Percentiles rank a stretch among this genome's conserved stretches.
These are phyloP conservation scores for Hydrotaea cyrtoneurina DNA, from an alignment of 2,888 invertebrate species.

Conservation along the genomic window DNA sequence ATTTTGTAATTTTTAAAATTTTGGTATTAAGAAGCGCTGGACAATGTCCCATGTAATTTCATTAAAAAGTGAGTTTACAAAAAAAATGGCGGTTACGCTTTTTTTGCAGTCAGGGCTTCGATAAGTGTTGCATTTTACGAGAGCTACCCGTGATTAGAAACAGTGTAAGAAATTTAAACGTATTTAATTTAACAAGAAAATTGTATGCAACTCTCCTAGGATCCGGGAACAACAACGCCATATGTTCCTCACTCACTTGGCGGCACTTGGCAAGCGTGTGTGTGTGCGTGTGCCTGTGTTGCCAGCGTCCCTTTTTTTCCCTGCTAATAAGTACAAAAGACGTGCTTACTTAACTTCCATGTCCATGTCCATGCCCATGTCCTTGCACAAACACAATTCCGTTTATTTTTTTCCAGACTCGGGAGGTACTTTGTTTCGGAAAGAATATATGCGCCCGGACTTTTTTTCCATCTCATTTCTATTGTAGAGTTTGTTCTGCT, in stretches of 20 bases:
- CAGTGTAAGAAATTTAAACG: slow-evolving; percentile 27
- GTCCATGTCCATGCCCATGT: no score
- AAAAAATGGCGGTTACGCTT: no score
- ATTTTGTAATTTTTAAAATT: no score
- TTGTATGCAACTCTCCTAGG: slow-evolving; percentile 56
- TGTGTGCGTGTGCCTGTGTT: slow-evolving; percentile 13
- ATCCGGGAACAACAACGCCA: slow-evolving; percentile 30
- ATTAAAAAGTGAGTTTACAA: no score
- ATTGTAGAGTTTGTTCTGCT: slow-evolving; percentile 34
- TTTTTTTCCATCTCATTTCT: slow-evolving; percentile 6
- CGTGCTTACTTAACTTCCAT: slow-evolving; percentile 59
- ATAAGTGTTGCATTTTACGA: background rate
- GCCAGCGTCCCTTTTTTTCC: slow-evolving; percentile 10
- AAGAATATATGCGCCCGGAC: background rate
- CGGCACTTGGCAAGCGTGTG: background rate
- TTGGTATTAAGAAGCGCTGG: no score
- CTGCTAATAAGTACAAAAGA: slow-evolving; percentile 50
- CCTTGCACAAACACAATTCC: slow-evolving; percentile 39
- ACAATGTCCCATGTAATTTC: no score
- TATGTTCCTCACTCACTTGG: slow-evolving; percentile 7
- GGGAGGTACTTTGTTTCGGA: slow-evolving; percentile 13
- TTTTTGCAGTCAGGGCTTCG: no score
- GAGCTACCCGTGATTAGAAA: background rate
- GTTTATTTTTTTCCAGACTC: slow-evolving; percentile 5
- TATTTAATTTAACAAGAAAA: slow-evolving; percentile 60